Conservation (phyloP, 2,797 vertebrate genomes). For the Oreochromis mossambicus region DNA sequence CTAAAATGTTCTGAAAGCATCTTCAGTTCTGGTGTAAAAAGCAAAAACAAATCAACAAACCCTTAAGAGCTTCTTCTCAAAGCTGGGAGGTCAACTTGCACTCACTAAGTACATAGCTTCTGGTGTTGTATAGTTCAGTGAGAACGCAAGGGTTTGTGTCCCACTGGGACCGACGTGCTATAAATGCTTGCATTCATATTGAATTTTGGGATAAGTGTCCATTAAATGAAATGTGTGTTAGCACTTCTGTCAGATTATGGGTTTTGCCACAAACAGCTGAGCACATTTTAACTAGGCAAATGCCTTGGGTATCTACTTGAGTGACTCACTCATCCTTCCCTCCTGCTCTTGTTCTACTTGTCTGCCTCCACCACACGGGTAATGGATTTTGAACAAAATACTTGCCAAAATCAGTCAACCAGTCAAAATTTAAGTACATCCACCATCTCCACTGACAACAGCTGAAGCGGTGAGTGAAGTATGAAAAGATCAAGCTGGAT, state of each 20-base stretch:
- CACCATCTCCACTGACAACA: not conserved
- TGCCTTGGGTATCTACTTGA: conserved; percentile 7
- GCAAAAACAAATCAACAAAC: conserved; percentile 24
- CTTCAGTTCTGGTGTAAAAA: not conserved
- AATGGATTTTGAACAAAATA: conserved; percentile 46
- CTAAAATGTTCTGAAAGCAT: not conserved
- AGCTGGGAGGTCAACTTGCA: not conserved
- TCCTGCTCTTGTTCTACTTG: conserved; percentile 42
- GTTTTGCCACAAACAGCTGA: conserved; percentile 21
- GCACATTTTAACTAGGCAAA: conserved; percentile 21
- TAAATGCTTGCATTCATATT: conserved; percentile 4
- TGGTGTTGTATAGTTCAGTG: not conserved
- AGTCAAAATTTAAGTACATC: conserved; percentile 27
- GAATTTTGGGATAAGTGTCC: not conserved
- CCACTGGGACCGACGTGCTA: not conserved
- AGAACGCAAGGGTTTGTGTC: not conserved
- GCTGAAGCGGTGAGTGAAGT: not conserved
- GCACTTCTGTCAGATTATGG: not conserved
- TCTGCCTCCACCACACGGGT: conserved; percentile 43
- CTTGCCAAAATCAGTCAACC: conserved; percentile 42
- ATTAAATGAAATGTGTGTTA: conserved; percentile 22
- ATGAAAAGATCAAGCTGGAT: not conserved
- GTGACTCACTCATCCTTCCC: conserved; percentile 34
- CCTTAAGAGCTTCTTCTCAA: conserved; percentile 1
- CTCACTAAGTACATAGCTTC: not conserved